phyloP scores from a whole-genome alignment of 1,140 invertebrate species.

The Riptortus pedestris region DNA sequence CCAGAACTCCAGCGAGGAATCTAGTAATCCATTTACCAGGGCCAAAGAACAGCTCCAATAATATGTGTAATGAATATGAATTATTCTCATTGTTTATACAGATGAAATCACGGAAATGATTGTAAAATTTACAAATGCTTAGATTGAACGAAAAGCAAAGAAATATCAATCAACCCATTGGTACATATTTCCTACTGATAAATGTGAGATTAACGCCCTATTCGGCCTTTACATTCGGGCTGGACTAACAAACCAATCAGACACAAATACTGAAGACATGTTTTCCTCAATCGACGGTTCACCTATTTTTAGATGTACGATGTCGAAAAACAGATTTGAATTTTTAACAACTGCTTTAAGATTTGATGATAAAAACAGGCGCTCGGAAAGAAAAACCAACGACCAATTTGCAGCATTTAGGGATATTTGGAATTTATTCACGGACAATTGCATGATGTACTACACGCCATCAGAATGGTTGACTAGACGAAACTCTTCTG shows the following conservation, averaged over 20 bases:
- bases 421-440: neutral
- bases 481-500: neutral
- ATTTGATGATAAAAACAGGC: too few species aligned
- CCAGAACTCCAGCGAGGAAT: too few species aligned
- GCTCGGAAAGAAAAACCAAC: neutral
- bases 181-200: neutral
- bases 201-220: too few species aligned
- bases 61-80: too few species aligned
- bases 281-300: neutral
- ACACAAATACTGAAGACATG: too few species aligned
- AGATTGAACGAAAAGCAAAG: neutral
- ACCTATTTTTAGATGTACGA: neutral
- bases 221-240: too few species aligned
- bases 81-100: neutral
- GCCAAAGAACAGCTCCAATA: too few species aligned
- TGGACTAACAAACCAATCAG: too few species aligned
- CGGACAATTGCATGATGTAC: neutral
- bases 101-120: neutral
- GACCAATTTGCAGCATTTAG: neutral
- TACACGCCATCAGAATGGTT: too few species aligned
- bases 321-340: too few species aligned
- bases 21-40: too few species aligned
- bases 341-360: too few species aligned
- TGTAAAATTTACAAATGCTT: neutral
- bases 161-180: neutral